Conservation (phyloP, 2,113 vertebrate species). For the Ovis canadensis region DNA sequence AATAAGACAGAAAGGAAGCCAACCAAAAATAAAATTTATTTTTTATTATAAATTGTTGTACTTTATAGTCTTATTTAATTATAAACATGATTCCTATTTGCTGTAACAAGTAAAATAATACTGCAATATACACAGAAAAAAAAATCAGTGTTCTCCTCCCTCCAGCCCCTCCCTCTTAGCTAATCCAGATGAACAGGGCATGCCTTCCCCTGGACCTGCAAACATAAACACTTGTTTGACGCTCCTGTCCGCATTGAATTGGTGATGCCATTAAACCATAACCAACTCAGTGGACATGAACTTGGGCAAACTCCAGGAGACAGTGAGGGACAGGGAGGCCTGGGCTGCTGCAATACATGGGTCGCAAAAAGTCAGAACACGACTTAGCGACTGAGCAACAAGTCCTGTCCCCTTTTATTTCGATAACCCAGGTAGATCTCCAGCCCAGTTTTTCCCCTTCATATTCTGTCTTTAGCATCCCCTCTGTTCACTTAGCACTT, state of each 20-base stretch:
- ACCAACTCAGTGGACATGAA: background rate
- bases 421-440: fast-evolving
- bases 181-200: fast-evolving
- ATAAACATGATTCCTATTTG: background rate
- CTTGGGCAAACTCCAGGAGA: background rate
- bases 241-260: background rate
- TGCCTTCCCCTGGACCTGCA: fast-evolving
- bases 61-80: background rate
- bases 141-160: fast-evolving
- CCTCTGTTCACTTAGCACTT: background rate
- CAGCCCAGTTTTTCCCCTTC: background rate
- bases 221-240: fast-evolving
- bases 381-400: background rate
- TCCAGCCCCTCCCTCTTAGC: fast-evolving
- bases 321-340: background rate
- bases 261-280: background rate
- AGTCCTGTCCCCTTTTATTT: background rate
- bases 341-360: background rate
- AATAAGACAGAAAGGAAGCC: background rate
- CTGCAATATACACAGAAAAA: background rate
- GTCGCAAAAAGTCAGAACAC: background rate
- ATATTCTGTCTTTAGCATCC: background rate
- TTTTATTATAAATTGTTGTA: background rate
- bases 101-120: background rate
- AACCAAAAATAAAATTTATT: background rate